A percentile compares a stretch with the other conserved stretches of the same genome.
Conservation (phyloP, 2,797 vertebrate species). For the Eupleurogrammus muticus region DNA sequence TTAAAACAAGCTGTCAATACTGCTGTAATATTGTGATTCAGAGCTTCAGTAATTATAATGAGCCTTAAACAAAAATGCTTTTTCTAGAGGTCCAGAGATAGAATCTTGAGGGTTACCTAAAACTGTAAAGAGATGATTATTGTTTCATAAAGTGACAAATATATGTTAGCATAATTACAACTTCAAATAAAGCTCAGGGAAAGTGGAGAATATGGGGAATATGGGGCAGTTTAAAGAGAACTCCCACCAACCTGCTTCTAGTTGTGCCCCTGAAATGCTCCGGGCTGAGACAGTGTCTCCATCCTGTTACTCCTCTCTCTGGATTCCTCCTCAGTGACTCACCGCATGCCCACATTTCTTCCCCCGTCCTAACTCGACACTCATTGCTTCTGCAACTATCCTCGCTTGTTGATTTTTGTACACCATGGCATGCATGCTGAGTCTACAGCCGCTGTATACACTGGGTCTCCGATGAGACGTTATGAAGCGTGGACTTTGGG, state of each 20-base stretch:
- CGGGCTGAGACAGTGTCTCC: neutral
- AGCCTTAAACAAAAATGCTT: too few relatives aligned
- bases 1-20: too few relatives aligned
- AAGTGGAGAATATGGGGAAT: too few relatives aligned
- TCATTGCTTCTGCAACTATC: constrained; percentile 35
- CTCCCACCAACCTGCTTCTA: neutral
- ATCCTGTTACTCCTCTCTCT: neutral
- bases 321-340: constrained; percentile 15
- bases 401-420: constrained; percentile 27
- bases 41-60: too few relatives aligned
- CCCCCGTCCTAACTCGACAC: constrained; percentile 35
- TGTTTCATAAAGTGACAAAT: too few relatives aligned
- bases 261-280: neutral
- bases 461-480: neutral
- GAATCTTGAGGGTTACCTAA: too few relatives aligned
- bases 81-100: too few relatives aligned
- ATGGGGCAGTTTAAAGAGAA: neutral
- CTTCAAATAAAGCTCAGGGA: too few relatives aligned
- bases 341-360: constrained; percentile 14
- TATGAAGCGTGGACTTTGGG: neutral
- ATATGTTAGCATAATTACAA: too few relatives aligned
- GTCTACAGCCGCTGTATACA: constrained; percentile 6
- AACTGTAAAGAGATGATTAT: too few relatives aligned
- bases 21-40: too few relatives aligned
- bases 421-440: constrained; percentile 12